Evolutionary conservation across 2,797 vertebrate species (phyloP).

Genomic region (Neostethus bicornis): DNA sequence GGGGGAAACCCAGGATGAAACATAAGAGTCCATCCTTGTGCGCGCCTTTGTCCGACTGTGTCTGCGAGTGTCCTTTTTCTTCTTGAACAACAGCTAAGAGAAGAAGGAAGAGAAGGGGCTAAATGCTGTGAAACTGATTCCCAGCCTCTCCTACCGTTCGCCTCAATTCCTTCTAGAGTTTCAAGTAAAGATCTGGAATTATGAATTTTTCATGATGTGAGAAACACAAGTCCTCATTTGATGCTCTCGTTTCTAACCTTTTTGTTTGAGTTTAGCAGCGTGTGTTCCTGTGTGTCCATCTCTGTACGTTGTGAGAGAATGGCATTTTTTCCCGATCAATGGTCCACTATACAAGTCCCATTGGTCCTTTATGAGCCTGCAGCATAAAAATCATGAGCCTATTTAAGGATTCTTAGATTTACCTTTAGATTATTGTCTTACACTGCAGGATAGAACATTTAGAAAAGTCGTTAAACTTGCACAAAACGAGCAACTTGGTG

Average conservation of each 20-base stretch:
- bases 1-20: constrained; percentile 60
- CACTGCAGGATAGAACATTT: neutral
- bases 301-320: constrained; percentile 43
- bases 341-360: constrained; percentile 54
- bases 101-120: constrained; percentile 34
- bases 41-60: constrained; percentile 14
- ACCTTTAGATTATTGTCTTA: constrained; percentile 5
- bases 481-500: neutral
- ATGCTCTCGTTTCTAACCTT: constrained; percentile 68
- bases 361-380: constrained; percentile 25
- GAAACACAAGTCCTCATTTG: constrained; percentile 70
- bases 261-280: constrained; percentile 57
- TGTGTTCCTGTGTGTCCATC: constrained; percentile 24
- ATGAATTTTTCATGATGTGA: constrained; percentile 76
- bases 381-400: constrained; percentile 26
- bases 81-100: constrained; percentile 23
- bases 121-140: constrained; percentile 64
- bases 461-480: neutral
- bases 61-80: constrained; percentile 21
- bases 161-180: constrained; percentile 73
- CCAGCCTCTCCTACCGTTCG: constrained; percentile 60
- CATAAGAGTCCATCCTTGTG: constrained; percentile 36
- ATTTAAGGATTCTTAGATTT: constrained; percentile 19
- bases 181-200: constrained; percentile 76
- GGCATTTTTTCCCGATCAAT: constrained; percentile 58